Evolutionary conservation across 1,140 invertebrate genomes (phyloP), one percentile per base, ranked within the genome.

Genomic region (Colletes latitarsis): DNA sequence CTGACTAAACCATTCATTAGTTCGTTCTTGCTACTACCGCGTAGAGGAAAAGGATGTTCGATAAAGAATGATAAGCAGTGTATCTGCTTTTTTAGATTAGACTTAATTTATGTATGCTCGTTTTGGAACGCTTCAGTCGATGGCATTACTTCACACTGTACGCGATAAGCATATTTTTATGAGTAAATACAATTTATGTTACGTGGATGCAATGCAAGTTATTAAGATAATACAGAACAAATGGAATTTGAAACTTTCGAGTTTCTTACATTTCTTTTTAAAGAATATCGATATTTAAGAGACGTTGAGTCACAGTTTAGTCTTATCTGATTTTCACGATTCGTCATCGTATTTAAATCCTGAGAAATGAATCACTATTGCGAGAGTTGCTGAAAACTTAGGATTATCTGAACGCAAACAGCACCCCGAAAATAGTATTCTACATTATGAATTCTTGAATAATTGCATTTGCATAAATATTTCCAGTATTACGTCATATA

Each of bases 31-130:
- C 10, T 67, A 53, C 6, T 39, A 21, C 17, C 39, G 19, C 17
- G 10, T n/a, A 62, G 62, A 89, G 88, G 88, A 89, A 89, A 87
- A 88, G 88, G 88, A 89, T 89, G 84, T 84, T 17, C 46, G 88
- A 89, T 89, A 89, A 81, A 72, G 66, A 79, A 55, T 62, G 82
- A 88, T 76, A 76, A 71, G 67, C n/a, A 9, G 8, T 30, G 21
- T 82, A 43, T 77, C 55, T 57, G 17, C 8, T 57, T 52, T 52
- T 60, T 63, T 15, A 52, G 19, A 68, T 49, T 46, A 74, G 39
- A 69, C 43, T 74, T 86, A 73, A 77, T 58, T 74, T 63, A 79
- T 76, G 12, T n/a, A 53, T 17, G 30, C 17, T 10, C 39, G 6
- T n/a, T 39, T 72, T 21, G n/a, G 62, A 77, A 43, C 6, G 1